phyloP scores from a whole-genome alignment of 2,888 invertebrate genomes.

The Lasioglossum figueresi region DNA sequence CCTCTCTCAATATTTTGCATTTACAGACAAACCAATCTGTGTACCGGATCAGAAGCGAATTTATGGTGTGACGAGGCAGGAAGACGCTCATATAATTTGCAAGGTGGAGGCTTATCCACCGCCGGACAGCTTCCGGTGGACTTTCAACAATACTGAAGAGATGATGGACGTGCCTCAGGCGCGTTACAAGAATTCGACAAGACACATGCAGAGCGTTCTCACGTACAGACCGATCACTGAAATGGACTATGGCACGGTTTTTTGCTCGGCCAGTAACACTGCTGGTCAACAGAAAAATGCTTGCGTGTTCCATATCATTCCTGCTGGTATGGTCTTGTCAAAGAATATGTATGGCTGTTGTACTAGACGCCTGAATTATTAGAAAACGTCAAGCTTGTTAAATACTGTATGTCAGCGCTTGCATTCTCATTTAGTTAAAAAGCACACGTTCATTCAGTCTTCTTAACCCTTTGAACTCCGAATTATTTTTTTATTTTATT shows the following conservation, averaged over 20 bases:
- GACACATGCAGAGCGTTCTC: slow-evolving; percentile 87
- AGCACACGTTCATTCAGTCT: background rate
- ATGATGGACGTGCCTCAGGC: slow-evolving; percentile 90
- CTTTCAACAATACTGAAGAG: slow-evolving; percentile 95
- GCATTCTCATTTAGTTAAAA: too few species aligned
- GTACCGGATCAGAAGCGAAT: slow-evolving; percentile 90
- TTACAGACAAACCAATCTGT: slow-evolving; percentile 93
- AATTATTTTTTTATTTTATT: too few species aligned
- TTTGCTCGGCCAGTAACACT: slow-evolving; percentile 90
- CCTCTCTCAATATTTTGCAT: background rate
- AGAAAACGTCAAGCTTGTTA: background rate
- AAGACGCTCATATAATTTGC: slow-evolving; percentile 91
- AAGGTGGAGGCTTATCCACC: slow-evolving; percentile 94
- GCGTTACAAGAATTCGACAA: slow-evolving; percentile 87
- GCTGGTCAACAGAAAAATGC: slow-evolving; percentile 90
- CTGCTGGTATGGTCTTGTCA: slow-evolving; percentile 84
- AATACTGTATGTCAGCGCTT: background rate
- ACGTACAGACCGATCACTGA: slow-evolving; percentile 91
- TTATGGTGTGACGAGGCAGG: slow-evolving; percentile 93
- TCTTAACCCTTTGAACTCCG: background rate
- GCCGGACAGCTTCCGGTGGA: slow-evolving; percentile 94
- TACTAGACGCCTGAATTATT: background rate
- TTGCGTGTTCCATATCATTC: slow-evolving; percentile 90
- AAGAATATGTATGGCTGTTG: background rate
- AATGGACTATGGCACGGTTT: slow-evolving; percentile 90